These are phyloP conservation scores for Dasyurus viverrinus DNA, from an alignment of 2,113 vertebrate species.

Conservation along the genomic window DNA sequence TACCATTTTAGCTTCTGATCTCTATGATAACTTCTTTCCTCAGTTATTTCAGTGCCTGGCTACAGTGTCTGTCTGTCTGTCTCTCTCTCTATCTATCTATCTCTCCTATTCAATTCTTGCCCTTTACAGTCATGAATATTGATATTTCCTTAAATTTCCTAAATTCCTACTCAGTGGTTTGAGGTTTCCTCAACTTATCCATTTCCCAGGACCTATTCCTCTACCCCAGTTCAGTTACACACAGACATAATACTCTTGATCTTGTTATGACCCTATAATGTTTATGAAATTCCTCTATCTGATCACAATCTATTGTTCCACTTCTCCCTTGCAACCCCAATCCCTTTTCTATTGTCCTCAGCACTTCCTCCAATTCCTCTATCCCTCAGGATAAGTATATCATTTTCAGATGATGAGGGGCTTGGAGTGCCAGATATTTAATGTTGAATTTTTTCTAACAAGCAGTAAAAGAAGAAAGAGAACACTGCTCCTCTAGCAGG, in stretches of 20 bases:
- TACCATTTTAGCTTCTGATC: background rate
- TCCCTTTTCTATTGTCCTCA: background rate
- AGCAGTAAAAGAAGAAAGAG: background rate
- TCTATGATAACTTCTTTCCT: background rate
- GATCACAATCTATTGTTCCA: background rate
- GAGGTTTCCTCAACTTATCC: background rate
- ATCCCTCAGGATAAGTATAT: background rate
- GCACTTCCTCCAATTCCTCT: background rate
- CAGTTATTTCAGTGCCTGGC: background rate
- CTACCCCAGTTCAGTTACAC: background rate
- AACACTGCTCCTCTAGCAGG: background rate
- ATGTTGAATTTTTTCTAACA: background rate
- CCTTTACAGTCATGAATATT: background rate
- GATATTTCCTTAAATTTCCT: background rate
- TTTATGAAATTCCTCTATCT: background rate
- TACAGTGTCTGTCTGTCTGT: background rate
- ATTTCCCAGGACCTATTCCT: background rate
- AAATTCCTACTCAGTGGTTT: background rate
- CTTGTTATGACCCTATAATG: background rate
- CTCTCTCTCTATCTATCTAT: background rate
- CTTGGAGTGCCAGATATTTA: background rate
- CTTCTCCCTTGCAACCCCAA: background rate
- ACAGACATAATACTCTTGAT: background rate
- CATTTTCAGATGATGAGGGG: background rate
- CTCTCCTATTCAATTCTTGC: background rate